phyloP scores from a whole-genome alignment of 2,113 vertebrate species.

The Megaptera novaeangliae region DNA sequence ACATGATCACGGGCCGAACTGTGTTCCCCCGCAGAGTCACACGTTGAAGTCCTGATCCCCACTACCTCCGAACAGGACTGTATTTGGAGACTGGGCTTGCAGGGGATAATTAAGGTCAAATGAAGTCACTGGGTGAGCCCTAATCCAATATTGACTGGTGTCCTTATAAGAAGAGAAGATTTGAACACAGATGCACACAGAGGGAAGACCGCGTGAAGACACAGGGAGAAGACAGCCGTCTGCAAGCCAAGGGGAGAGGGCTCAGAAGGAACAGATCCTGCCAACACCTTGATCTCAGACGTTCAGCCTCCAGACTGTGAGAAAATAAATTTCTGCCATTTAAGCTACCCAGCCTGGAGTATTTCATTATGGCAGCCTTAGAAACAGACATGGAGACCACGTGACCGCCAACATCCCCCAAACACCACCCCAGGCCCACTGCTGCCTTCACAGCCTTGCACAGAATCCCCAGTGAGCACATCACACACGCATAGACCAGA shows the following conservation, averaged over 20 bases:
- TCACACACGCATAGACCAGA: accelerated
- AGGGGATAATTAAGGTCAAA: not conserved
- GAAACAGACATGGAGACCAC: not conserved
- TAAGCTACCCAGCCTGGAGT: not conserved
- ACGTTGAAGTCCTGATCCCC: not conserved
- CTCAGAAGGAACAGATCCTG: not conserved
- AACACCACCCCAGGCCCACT: not conserved
- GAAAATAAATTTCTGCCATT: too few relatives aligned
- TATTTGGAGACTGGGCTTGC: not conserved
- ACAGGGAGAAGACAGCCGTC: not conserved
- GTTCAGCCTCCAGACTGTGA: not conserved
- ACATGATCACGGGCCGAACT: not conserved
- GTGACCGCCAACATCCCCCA: not conserved
- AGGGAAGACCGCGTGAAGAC: not conserved
- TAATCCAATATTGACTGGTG: not conserved
- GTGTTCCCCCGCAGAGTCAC: not conserved
- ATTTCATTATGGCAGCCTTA: not conserved
- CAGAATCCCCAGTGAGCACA: not conserved
- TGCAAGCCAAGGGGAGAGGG: not conserved
- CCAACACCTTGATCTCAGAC: not conserved
- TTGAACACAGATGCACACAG: not conserved
- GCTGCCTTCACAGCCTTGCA: accelerated
- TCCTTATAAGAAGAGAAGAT: not conserved
- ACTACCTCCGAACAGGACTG: not conserved
- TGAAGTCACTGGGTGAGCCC: not conserved